Evolutionary conservation across 2,113 vertebrate species (phyloP).

Genomic region (Anas platyrhynchos): DNA sequence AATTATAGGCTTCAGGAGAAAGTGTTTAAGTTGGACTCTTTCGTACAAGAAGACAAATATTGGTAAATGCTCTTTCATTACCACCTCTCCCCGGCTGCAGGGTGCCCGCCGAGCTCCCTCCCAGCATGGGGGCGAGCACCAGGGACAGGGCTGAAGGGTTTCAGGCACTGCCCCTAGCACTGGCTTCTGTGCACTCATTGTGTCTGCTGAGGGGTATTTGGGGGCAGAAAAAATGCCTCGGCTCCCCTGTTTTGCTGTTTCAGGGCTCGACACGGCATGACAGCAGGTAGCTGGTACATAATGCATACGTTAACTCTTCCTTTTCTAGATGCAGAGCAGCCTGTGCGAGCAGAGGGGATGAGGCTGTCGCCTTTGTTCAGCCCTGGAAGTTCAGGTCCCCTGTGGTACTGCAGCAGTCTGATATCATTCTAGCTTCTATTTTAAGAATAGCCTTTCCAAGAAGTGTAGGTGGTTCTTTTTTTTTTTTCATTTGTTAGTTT

Average conservation of each 20-base stretch:
- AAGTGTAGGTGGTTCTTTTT: not conserved
- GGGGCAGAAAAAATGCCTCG: not conserved
- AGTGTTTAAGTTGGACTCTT: constrained; percentile 17
- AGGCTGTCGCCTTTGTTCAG: constrained; percentile 3
- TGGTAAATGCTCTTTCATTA: not conserved
- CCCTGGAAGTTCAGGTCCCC: constrained; percentile 33
- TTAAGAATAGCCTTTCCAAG: constrained; percentile 38
- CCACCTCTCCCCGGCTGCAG: not conserved
- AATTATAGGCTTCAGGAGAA: constrained; percentile 10
- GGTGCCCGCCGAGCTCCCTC: not conserved
- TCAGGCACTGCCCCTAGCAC: too few relatives aligned
- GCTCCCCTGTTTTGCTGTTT: not conserved
- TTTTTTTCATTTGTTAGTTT: constrained; percentile 4
- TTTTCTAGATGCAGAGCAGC: not conserved
- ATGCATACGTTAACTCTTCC: not conserved
- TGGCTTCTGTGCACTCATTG: not conserved
- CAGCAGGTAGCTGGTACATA: not conserved
- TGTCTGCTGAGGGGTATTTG: not conserved
- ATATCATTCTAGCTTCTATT: constrained; percentile 44
- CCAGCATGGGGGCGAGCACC: fast-evolving
- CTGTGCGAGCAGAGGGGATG: fast-evolving
- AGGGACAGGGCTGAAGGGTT: not conserved
- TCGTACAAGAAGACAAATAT: not conserved
- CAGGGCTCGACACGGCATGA: not conserved
- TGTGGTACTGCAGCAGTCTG: constrained; percentile 34